Conservation (phyloP, 2,797 vertebrate genomes). For the Pachyuromys duprasi region DNA sequence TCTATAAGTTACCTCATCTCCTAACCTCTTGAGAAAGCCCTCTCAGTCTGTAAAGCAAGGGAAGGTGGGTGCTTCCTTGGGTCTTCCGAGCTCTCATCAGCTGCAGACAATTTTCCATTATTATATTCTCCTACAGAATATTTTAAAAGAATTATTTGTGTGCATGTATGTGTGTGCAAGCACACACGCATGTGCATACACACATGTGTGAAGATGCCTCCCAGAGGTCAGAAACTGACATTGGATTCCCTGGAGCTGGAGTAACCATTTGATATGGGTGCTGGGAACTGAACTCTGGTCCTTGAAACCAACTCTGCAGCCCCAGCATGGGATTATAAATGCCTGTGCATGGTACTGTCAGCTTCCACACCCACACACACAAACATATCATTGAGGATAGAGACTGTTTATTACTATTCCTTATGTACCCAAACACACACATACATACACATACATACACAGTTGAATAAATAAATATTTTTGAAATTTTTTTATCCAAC, state of each 20-base stretch:
- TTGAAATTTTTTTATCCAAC: conserved; percentile 36
- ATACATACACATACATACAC: not conserved
- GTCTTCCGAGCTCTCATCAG: not conserved
- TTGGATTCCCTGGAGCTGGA: not conserved
- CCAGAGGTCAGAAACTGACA: not conserved
- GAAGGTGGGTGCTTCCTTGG: not conserved
- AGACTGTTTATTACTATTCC: not conserved
- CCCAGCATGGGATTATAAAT: not conserved
- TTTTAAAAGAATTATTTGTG: not conserved
- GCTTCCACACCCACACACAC: fast-evolving
- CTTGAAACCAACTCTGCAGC: not conserved
- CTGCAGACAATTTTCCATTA: not conserved
- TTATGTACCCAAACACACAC: not conserved
- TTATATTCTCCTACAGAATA: not conserved
- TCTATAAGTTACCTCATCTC: not conserved
- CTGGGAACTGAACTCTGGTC: not conserved
- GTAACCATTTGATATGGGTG: not conserved
- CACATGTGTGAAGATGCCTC: not conserved
- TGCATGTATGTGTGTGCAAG: no score
- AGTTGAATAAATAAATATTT: not conserved
- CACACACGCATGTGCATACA: not conserved
- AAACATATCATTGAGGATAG: not conserved
- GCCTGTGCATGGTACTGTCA: not conserved
- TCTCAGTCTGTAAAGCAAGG: not conserved
- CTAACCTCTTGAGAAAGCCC: not conserved